Conservation (phyloP, 1,140 invertebrate species). For the Drosophila nigromelanica region DNA sequence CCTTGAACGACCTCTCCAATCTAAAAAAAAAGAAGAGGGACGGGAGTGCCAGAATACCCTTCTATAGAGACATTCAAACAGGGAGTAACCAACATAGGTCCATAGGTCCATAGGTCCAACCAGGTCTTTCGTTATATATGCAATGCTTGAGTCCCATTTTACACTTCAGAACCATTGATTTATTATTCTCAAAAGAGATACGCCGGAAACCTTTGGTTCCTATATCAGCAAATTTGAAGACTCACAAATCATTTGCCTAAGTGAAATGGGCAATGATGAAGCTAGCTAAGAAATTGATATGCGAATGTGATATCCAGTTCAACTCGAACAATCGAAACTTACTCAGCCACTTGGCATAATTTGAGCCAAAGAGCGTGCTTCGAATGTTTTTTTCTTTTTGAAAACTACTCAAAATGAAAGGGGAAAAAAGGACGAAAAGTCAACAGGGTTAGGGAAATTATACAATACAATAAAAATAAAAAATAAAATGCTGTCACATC, state of each 20-base stretch:
- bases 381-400: slow-evolving; percentile 12
- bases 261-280: slow-evolving; percentile 43
- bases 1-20: too few relatives aligned
- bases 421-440: slow-evolving; percentile 1
- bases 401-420: slow-evolving; percentile 45
- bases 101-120: too few relatives aligned
- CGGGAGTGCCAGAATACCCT: too few relatives aligned
- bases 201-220: slow-evolving; percentile 1
- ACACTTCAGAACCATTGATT: neutral
- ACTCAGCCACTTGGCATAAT: slow-evolving; percentile 77
- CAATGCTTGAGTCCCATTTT: neutral
- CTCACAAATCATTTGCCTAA: slow-evolving; percentile 58
- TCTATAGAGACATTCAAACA: too few relatives aligned
- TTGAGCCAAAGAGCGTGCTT: slow-evolving; percentile 65
- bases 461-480: slow-evolving; percentile 65
- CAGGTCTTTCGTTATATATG: neutral
- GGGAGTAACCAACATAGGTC: too few relatives aligned
- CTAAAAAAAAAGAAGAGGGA: too few relatives aligned
- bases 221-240: slow-evolving; percentile 11
- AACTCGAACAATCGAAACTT: slow-evolving; percentile 63
- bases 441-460: slow-evolving; percentile 52
- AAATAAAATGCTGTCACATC: slow-evolving; percentile 77
- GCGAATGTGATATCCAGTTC: slow-evolving; percentile 43
- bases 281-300: slow-evolving; percentile 38
- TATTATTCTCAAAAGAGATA: neutral